Evolutionary conservation across 2,888 invertebrate species (phyloP), one percentile per base, ranked within the genome.

Genomic region (Agrilus biguttatus): DNA sequence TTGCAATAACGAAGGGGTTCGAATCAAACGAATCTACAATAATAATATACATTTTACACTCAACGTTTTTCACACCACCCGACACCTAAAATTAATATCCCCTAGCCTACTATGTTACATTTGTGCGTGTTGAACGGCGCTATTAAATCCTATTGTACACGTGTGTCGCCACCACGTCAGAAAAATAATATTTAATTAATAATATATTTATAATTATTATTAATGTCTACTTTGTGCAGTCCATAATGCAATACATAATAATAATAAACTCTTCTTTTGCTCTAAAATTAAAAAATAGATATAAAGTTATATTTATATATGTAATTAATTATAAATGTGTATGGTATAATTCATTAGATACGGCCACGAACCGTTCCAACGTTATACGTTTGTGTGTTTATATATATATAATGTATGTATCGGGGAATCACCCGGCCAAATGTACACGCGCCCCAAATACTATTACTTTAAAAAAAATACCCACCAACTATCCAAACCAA

Each of bases 191-290:
- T 48, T 47, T 50, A 47, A n/a, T n/a, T n/a, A n/a, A 49, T 40
- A 46, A 39, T 39, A 42, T 45, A 45, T 35, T 45, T 36, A 44
- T 46, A 44, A 44, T 47, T 53, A 48, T 47, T 43, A 49, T 57
- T 61, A 61, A 60, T 60, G 58, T 62, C 60, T 61, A 62, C 56
- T 59, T 55, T 62, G 62, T 63, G 63, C 63, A 64, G 64, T 63
- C 62, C 56, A 58, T 57, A 55, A 53, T 50, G 47, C 48, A 49
- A 47, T 50, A 52, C 51, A 37, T 19, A 37, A 37, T 19, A 17
- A 14, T 46, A 39, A 37, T 51, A 52, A 49, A 50, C 48, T 37
- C 14, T 17, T 17, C n/a, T 8, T 37, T 37, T 37, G 14, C 19
- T 17, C n/a, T 37, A 28, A 36, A 35, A 17, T 45, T 33, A 14